Evolutionary conservation across 1,140 invertebrate species (phyloP).

Genomic region (Tetranychus cinnabarinus): DNA sequence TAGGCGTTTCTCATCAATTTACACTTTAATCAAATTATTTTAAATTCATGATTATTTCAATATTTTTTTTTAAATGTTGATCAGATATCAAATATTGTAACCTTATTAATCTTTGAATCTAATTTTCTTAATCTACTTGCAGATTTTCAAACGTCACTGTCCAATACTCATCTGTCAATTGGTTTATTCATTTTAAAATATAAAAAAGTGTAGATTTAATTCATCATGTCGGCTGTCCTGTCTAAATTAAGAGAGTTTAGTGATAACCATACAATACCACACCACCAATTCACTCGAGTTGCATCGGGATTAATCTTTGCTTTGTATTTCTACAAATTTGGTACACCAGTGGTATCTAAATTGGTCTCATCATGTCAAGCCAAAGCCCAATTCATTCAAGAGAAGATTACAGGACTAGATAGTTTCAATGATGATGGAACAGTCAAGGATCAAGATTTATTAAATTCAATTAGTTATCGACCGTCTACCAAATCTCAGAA

Average conservation of each 20-base stretch:
- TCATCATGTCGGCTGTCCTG: constrained; percentile 1
- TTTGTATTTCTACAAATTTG: constrained; percentile 5
- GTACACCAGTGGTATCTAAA: constrained; percentile 1
- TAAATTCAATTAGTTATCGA: neutral
- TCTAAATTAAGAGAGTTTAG: constrained; percentile 8
- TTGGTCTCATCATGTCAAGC: neutral
- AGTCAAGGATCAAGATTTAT: neutral
- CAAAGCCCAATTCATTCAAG: neutral
- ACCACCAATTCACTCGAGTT: constrained; percentile 6
- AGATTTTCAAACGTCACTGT: no score
- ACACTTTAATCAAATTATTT: no score
- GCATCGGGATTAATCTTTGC: constrained; percentile 4
- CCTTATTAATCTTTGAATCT: no score
- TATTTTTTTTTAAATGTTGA: no score
- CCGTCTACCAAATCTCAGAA: neutral
- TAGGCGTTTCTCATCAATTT: no score
- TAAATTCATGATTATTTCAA: no score
- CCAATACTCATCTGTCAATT: no score
- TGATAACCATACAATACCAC: constrained; percentile 1
- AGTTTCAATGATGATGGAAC: neutral
- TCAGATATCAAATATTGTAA: no score
- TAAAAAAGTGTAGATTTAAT: no score
- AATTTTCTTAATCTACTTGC: no score
- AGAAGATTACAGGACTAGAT: neutral
- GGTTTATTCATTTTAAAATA: no score